Evolutionary conservation across 2,888 invertebrate genomes (phyloP).

Genomic region (Drosophila anceps): DNA sequence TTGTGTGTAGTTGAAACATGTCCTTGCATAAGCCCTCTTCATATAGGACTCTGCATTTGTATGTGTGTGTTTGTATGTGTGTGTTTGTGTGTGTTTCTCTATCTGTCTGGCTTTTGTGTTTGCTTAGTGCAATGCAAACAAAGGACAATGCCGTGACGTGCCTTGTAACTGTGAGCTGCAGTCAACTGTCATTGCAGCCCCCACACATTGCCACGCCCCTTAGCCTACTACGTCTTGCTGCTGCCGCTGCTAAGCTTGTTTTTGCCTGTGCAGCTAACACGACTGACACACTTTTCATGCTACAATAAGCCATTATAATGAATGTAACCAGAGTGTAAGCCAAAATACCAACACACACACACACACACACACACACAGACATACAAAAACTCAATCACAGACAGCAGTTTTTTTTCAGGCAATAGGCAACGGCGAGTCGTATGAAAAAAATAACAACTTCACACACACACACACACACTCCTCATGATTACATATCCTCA

Average conservation of each 20-base stretch:
- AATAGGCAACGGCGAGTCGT: slow-evolving; percentile 10
- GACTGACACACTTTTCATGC: slow-evolving; percentile 80
- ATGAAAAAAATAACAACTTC: slow-evolving; percentile 3
- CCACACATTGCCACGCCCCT: slow-evolving; percentile 9
- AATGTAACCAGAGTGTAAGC: slow-evolving; percentile 71
- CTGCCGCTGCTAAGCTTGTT: slow-evolving; percentile 40
- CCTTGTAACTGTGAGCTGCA: slow-evolving; percentile 57
- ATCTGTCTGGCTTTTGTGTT: slow-evolving; percentile 72
- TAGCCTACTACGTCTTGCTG: not conserved
- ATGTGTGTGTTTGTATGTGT: slow-evolving; percentile 27
- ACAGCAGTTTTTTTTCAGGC: slow-evolving; percentile 17
- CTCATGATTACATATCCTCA: slow-evolving; percentile 40
- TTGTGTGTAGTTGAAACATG: slow-evolving; percentile 64
- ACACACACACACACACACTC: not conserved
- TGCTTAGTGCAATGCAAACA: slow-evolving; percentile 78
- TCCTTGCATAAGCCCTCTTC: slow-evolving; percentile 58
- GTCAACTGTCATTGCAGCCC: slow-evolving; percentile 46
- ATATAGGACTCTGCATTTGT: slow-evolving; percentile 25
- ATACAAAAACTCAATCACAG: slow-evolving; percentile 9
- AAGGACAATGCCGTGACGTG: slow-evolving; percentile 72
- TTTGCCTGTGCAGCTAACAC: slow-evolving; percentile 64
- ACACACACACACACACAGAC: slow-evolving; percentile 4
- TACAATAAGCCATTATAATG: slow-evolving; percentile 80
- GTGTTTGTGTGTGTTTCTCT: slow-evolving; percentile 21
- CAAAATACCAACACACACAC: slow-evolving; percentile 69